These are phyloP conservation scores for Agriotes lineatus DNA, from an alignment of 2,888 invertebrate genomes.

Conservation along the genomic window DNA sequence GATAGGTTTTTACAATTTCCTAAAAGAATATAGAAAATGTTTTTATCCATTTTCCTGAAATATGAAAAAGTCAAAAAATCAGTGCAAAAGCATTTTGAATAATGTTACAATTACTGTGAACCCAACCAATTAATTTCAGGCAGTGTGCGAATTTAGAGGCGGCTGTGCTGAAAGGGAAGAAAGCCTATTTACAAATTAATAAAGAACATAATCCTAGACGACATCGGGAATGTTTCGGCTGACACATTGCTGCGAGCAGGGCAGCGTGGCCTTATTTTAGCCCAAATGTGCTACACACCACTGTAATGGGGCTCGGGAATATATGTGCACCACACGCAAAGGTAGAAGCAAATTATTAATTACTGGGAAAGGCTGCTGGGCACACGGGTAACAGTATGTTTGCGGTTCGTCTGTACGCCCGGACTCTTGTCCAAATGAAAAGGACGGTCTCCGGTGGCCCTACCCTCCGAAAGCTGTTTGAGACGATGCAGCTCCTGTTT, in stretches of 20 bases:
- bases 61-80: too few relatives aligned
- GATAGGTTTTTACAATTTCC: too few relatives aligned
- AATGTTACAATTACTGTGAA: too few relatives aligned
- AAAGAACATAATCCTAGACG: slow-evolving; percentile 20
- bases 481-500: slow-evolving; percentile 19
- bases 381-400: slow-evolving; percentile 37
- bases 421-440: slow-evolving; percentile 27
- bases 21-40: too few relatives aligned
- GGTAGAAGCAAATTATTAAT: slow-evolving; percentile 56
- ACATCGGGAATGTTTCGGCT: slow-evolving; percentile 15
- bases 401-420: slow-evolving; percentile 32
- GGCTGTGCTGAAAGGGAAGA: not conserved
- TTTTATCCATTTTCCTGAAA: too few relatives aligned
- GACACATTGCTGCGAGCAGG: slow-evolving; percentile 18
- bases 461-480: slow-evolving; percentile 17
- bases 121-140: too few relatives aligned
- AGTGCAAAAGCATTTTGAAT: too few relatives aligned
- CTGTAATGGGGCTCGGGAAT: slow-evolving; percentile 48
- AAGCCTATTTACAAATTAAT: not conserved
- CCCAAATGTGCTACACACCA: slow-evolving; percentile 27
- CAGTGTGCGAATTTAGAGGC: not conserved
- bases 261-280: slow-evolving; percentile 20
- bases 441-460: slow-evolving; percentile 27
- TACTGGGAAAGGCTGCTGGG: slow-evolving; percentile 51
- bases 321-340: slow-evolving; percentile 55